A percentile compares a stretch with the other conserved stretches of the same genome.
These are phyloP conservation scores for Tipula vernalis DNA, from an alignment of 2,888 invertebrate genomes.

Conservation along the genomic window DNA sequence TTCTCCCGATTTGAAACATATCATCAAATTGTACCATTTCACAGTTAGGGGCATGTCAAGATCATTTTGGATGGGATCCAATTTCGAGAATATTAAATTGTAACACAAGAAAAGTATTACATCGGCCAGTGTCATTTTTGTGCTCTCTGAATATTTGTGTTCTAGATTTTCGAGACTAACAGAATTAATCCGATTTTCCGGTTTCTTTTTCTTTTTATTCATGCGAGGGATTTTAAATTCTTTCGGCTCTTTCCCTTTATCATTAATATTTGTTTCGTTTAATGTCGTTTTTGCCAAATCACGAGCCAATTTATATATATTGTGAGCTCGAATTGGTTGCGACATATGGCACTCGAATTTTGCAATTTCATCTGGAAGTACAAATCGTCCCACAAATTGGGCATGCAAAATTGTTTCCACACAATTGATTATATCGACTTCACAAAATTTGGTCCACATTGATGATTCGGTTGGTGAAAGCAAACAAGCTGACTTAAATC, in stretches of 20 bases:
- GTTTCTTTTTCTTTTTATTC: constrained; percentile 33
- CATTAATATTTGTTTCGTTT: constrained; percentile 24
- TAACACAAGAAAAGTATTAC: constrained; percentile 63
- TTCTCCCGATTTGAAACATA: constrained; percentile 6
- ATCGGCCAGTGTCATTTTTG: constrained; percentile 71
- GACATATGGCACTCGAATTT: constrained; percentile 74
- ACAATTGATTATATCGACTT: constrained; percentile 59
- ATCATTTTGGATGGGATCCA: constrained; percentile 21
- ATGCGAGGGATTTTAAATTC: constrained; percentile 25
- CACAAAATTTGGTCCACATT: constrained; percentile 87
- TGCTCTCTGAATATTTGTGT: constrained; percentile 75
- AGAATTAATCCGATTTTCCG: constrained; percentile 34
- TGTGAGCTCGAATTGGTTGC: constrained; percentile 74
- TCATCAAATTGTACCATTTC: constrained; percentile 46
- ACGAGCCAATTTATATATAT: constrained; percentile 63
- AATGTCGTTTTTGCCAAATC: constrained; percentile 39
- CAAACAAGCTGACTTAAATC: constrained; percentile 68
- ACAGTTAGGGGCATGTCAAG: constrained; percentile 44
- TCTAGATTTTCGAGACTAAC: constrained; percentile 40
- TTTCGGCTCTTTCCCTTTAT: constrained; percentile 17
- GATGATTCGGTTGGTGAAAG: constrained; percentile 74
- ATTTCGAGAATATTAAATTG: constrained; percentile 42
- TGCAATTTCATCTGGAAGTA: constrained; percentile 55
- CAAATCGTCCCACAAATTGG: constrained; percentile 19
- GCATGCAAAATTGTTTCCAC: constrained; percentile 31